Conservation (phyloP, 2,888 invertebrate genomes). For the Theretra japonica region DNA sequence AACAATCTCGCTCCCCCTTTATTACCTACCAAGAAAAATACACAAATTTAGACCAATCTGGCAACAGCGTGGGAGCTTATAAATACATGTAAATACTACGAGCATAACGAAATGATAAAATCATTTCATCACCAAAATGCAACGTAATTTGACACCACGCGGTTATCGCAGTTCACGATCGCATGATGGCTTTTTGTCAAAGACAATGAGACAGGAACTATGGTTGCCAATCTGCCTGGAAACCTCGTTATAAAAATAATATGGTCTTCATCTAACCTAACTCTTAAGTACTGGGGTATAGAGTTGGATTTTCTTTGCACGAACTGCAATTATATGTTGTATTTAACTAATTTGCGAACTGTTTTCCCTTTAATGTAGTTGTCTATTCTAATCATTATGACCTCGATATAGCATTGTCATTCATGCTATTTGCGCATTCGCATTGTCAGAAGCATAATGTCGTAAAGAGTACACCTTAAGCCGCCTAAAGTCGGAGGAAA, state of each 20-base stretch:
- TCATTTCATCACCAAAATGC: constrained; percentile 41
- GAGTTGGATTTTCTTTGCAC: constrained; percentile 41
- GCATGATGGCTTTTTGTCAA: constrained; percentile 56
- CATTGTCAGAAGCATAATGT: background rate
- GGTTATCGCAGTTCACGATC: constrained; percentile 52
- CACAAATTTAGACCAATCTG: background rate
- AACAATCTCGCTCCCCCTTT: constrained; percentile 4
- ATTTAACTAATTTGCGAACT: constrained; percentile 47
- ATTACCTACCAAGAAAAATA: background rate
- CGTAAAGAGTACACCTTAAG: background rate
- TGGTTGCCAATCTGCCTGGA: constrained; percentile 53
- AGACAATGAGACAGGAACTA: constrained; percentile 79
- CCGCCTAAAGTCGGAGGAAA: background rate
- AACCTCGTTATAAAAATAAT: constrained; percentile 30
- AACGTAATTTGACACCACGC: constrained; percentile 50
- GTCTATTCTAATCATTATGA: constrained; percentile 36
- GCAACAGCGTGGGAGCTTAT: background rate
- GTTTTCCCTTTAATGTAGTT: constrained; percentile 42
- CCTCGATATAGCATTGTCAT: constrained; percentile 29
- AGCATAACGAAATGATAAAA: constrained; percentile 36
- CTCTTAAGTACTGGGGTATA: constrained; percentile 40
- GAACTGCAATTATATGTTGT: constrained; percentile 24
- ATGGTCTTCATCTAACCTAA: constrained; percentile 33
- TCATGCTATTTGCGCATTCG: background rate
- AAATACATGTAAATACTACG: constrained; percentile 41